Evolutionary conservation across 1,140 invertebrate species (phyloP), one percentile per base, ranked within the genome.

Genomic region (Drepana arcuata): DNA sequence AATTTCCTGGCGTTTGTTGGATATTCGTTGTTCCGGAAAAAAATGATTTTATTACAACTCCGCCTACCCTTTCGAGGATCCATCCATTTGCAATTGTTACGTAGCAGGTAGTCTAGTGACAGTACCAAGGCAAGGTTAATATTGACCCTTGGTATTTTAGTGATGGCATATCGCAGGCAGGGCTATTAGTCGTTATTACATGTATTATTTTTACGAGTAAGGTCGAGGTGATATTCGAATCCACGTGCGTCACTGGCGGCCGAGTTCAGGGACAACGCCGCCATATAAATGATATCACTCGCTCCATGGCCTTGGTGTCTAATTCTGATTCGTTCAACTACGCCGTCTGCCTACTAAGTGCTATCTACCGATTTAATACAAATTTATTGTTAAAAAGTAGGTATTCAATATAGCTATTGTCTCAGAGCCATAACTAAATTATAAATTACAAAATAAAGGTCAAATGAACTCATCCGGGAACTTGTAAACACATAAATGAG

Each of bases 231-330:
- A 49, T 67, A 67, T 60, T 63, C 53, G 48, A 59, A 47, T 52
- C 39, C 33, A 48, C 62, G 66, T 78, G 73, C 75, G 75, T 80
- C 75, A 80, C 48, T 67, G 48, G 65, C 58, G 30, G 60, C 48
- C 43, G 58, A 73, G 75, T 80, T 77, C 74, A 79, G 62, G 70
- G 72, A 70, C 74, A 72, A 48, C 34, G 52, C 53, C 62, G 61
- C 69, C 61, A 72, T 58, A 63, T 64, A 72, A 75, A 74, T 79
- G 71, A 79, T 75, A 79, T 79, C 69, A 73, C 51, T 59, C 61
- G 61, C 48, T 58, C 39, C 46, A 44, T 60, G 64, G 58, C 71
- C 74, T 75, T 72, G 71, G 48, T 72, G 59, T 62, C 68, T 69
- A 71, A 75, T 71, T 73, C 63, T 65, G 69, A 69, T 73, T 63